phyloP scores from a whole-genome alignment of 2,113 vertebrate species.

The Solenodon paradoxus region DNA sequence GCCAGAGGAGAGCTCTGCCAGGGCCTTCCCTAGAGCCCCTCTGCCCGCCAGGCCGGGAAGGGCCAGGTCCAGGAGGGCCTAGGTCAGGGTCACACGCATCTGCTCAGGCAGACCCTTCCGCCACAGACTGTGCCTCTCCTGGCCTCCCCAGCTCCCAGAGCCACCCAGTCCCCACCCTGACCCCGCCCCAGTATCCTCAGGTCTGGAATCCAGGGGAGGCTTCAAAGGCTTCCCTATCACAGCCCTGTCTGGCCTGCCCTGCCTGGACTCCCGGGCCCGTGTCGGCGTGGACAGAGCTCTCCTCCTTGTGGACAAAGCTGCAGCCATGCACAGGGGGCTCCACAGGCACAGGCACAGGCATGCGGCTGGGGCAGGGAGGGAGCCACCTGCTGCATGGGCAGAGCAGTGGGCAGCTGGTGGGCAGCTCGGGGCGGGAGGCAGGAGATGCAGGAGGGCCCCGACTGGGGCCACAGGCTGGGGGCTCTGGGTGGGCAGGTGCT shows the following conservation, averaged over 20 bases:
- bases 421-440: no score
- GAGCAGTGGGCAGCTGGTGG: no score
- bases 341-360: background rate
- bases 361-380: background rate
- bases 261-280: background rate
- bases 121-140: no score
- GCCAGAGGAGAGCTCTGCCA: background rate
- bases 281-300: slow-evolving; percentile 76
- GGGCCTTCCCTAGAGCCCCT: background rate
- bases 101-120: no score
- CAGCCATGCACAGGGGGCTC: slow-evolving; percentile 47
- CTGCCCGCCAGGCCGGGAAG: background rate
- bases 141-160: no score
- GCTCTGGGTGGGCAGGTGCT: background rate
- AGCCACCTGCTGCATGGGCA: background rate
- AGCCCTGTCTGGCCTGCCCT: background rate
- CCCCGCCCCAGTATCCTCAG: no score
- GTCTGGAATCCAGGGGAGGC: no score
- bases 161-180: no score
- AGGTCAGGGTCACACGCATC: no score
- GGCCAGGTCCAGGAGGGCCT: background rate
- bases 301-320: background rate
- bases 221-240: no score
- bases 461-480: no score
- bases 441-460: no score